These are phyloP conservation scores for Rana temporaria DNA, from an alignment of 2,113 vertebrate genomes.

Conservation along the genomic window DNA sequence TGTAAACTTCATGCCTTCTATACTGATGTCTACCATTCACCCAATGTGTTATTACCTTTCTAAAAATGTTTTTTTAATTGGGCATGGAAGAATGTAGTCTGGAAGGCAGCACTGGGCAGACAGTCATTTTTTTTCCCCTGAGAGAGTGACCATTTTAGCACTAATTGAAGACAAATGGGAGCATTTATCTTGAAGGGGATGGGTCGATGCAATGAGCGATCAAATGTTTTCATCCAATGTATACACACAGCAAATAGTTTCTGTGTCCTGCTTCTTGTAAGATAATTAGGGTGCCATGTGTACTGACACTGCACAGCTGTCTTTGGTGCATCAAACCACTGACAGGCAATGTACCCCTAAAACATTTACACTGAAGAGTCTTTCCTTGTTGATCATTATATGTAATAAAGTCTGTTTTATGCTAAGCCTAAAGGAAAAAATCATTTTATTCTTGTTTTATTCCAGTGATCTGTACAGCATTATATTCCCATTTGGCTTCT, in stretches of 20 bases:
- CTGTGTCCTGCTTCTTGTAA: slow-evolving; percentile 62
- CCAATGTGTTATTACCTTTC: slow-evolving; percentile 58
- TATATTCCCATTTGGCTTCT: no score
- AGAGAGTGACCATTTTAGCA: slow-evolving; percentile 60
- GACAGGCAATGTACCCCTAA: slow-evolving; percentile 32
- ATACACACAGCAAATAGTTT: slow-evolving; percentile 58
- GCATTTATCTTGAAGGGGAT: slow-evolving; percentile 62
- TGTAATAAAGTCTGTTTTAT: slow-evolving; percentile 33
- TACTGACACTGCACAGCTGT: slow-evolving; percentile 62
- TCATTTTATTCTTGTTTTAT: slow-evolving; percentile 9
- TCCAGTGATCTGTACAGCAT: not conserved
- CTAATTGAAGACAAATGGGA: slow-evolving; percentile 69
- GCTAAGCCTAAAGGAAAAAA: not conserved
- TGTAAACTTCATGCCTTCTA: slow-evolving; percentile 55
- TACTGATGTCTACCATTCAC: slow-evolving; percentile 57
- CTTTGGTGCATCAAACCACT: slow-evolving; percentile 14
- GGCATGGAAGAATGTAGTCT: slow-evolving; percentile 44
- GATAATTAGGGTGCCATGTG: slow-evolving; percentile 58
- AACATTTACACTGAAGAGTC: slow-evolving; percentile 49
- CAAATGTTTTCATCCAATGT: slow-evolving; percentile 59
- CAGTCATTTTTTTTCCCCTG: slow-evolving; percentile 51
- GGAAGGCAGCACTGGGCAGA: slow-evolving; percentile 55
- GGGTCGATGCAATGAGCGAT: slow-evolving; percentile 59
- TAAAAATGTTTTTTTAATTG: slow-evolving; percentile 50
- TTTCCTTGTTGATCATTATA: not conserved